Evolutionary conservation across 2,888 invertebrate species (phyloP), one percentile per base, ranked within the genome.

Genomic region (Lithophane leautieri): DNA sequence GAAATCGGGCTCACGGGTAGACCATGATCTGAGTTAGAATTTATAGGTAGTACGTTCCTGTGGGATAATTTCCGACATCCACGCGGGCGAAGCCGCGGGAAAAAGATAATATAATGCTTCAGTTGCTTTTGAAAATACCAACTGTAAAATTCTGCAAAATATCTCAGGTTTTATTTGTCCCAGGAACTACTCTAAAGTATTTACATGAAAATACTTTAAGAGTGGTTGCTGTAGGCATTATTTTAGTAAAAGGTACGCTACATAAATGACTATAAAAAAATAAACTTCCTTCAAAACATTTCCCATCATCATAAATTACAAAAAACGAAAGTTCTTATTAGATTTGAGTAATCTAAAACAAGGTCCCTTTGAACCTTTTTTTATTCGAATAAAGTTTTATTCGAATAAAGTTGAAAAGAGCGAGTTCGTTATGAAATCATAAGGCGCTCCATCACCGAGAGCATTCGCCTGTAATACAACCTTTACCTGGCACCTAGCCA

Each of bases 291-390:
- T 47, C 25, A 58, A 77, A 70, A 82, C 40, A 69, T 40, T 40
- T 54, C 19, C 28, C 63, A 76, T 68, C 68, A 25, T 65, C 22
- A 44, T 78, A 70, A 77, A 77, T 77, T 79, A 81, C 68, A 70
- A 73, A 69, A 69, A 73, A 68, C 73, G 67, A 83, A 83, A 73
- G 65, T 82, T 79, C 25, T 77, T 77, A 79, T 79, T 79, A 70
- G 70, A 70, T 79, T 79, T 47, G 54, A 71, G 80, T 65, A 73
- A 65, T 70, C 52, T 61, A 63, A 79, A 71, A 68, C 73, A 73
- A 65, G 70, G 66, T 68, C 16, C 52, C 72, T 83, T 83, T 79
- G 83, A 79, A 66, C 54, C 42, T 77, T 82, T 76, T 76, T 34
- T 69, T 65, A 34, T 60, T 65, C 34, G 34, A n/a, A n/a, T 69